These are phyloP conservation scores for Eurosta solidaginis DNA, from an alignment of 1,140 invertebrate genomes.

Conservation along the genomic window DNA sequence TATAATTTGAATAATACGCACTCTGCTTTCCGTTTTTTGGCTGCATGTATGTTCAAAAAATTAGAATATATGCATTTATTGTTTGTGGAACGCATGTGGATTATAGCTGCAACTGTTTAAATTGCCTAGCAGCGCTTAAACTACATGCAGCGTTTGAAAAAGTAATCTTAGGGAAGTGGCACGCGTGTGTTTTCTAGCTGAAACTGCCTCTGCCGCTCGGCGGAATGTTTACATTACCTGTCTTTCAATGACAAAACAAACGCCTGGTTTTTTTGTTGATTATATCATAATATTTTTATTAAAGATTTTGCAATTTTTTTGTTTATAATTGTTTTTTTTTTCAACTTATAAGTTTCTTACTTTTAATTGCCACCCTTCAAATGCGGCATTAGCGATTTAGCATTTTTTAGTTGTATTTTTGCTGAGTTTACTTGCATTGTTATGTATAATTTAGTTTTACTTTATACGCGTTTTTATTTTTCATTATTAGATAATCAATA, in stretches of 20 bases:
- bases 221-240: no score
- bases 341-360: slow-evolving; percentile 35
- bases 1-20: no score
- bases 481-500: neutral
- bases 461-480: neutral
- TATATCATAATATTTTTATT: slow-evolving; percentile 60
- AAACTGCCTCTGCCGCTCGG: no score
- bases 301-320: slow-evolving; percentile 49
- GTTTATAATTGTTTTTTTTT: slow-evolving; percentile 43
- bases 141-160: no score
- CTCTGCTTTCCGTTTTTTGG: no score
- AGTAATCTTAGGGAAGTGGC: no score
- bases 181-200: no score
- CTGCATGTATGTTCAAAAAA: no score
- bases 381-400: slow-evolving; percentile 36
- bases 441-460: neutral
- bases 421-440: neutral
- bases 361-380: slow-evolving; percentile 30
- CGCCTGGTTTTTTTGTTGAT: slow-evolving; percentile 52
- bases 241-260: neutral
- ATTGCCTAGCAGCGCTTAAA: no score
- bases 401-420: slow-evolving; percentile 13
- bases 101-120: no score
- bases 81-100: no score
- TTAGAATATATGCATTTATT: no score